Evolutionary conservation across 2,888 invertebrate genomes (phyloP).

Genomic region (Lithophane socia): DNA sequence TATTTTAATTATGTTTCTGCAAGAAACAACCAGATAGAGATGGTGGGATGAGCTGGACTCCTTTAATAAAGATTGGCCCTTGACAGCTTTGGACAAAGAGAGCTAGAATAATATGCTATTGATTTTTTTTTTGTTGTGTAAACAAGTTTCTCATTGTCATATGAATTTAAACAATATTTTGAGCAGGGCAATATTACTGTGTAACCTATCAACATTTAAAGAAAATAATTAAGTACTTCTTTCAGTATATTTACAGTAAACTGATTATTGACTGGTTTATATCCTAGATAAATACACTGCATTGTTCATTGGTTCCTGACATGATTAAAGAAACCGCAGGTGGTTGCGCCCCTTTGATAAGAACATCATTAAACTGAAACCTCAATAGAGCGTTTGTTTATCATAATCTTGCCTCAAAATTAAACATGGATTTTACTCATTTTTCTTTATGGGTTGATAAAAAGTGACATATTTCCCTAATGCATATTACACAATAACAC

Average conservation of each 20-base stretch:
- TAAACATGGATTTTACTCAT: background rate
- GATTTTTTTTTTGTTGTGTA: background rate
- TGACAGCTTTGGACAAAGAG: too few species aligned
- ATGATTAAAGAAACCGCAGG: constrained; percentile 2
- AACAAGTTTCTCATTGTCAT: background rate
- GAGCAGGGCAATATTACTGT: background rate
- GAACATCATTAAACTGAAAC: background rate
- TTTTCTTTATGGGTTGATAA: background rate
- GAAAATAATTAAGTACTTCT: background rate
- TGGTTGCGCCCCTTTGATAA: background rate
- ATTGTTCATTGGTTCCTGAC: background rate
- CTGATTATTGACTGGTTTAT: background rate
- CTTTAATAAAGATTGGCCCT: too few species aligned
- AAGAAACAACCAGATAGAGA: background rate
- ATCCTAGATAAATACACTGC: background rate
- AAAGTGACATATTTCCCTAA: background rate
- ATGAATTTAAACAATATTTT: background rate
- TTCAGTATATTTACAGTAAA: background rate
- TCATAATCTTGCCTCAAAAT: background rate
- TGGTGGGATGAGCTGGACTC: too few species aligned
- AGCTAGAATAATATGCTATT: background rate
- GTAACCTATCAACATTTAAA: background rate
- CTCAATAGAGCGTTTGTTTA: background rate
- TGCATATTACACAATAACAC: too few species aligned
- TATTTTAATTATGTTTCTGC: background rate